Conservation (phyloP, 2,113 vertebrate species). For the Cyprinodon variegatus region DNA sequence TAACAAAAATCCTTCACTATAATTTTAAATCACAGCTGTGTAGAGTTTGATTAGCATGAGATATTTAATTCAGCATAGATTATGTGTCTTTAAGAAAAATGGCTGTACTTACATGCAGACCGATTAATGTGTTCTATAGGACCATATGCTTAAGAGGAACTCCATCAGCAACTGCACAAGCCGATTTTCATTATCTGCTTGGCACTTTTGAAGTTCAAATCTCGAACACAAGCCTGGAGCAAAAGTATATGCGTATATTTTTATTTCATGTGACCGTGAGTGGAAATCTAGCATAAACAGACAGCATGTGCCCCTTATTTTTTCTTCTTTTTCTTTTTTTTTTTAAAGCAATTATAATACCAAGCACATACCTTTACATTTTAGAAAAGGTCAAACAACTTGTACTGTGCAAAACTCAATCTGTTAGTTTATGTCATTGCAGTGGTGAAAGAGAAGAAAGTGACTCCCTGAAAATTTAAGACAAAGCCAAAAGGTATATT, state of each 20-base stretch:
- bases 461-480: constrained; percentile 50
- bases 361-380: constrained; percentile 57
- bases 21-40: not conserved
- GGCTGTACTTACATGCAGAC: constrained; percentile 5
- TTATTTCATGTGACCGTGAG: constrained; percentile 46
- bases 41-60: not conserved
- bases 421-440: constrained; percentile 43
- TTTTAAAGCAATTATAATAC: constrained; percentile 61
- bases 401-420: constrained; percentile 46
- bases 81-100: constrained; percentile 23
- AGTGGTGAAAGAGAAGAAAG: constrained; percentile 36
- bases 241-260: constrained; percentile 42
- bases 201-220: constrained; percentile 36
- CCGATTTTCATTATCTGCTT: constrained; percentile 29
- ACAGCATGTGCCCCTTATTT: constrained; percentile 22
- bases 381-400: constrained; percentile 65
- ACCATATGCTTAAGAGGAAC: constrained; percentile 14
- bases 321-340: constrained; percentile 22
- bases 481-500: constrained; percentile 63
- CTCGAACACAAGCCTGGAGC: constrained; percentile 43
- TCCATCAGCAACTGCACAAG: constrained; percentile 17
- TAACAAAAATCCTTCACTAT: too few species aligned
- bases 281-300: constrained; percentile 48
- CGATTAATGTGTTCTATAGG: constrained; percentile 19
- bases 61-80: not conserved